A percentile compares a stretch with the other conserved stretches of the same genome.
Evolutionary conservation across 2,888 invertebrate species (phyloP).

Genomic region (Nowickia ferox): DNA sequence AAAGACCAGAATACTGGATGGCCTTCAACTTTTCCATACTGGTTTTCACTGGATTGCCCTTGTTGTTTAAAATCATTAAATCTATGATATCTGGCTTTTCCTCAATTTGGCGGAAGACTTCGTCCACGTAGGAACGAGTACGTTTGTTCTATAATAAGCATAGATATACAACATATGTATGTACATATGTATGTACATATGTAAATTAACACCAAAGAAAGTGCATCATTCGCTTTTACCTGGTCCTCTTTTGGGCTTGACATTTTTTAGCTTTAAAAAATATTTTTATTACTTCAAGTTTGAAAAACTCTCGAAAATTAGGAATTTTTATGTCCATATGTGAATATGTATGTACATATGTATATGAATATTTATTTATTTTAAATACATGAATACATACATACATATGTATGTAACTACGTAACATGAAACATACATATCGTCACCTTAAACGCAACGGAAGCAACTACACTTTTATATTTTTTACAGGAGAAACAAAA

Average conservation of each 20-base stretch:
- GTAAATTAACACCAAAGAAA: no score
- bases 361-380: no score
- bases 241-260: constrained; percentile 29
- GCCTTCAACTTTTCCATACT: constrained; percentile 77
- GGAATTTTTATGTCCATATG: constrained; percentile 4
- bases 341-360: not conserved
- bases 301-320: not conserved
- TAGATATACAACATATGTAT: not conserved
- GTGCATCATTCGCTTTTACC: constrained; percentile 28
- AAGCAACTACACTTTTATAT: no score
- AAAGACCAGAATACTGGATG: constrained; percentile 79
- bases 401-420: no score
- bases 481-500: no score
- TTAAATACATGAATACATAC: no score
- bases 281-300: not conserved
- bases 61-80: constrained; percentile 79
- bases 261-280: constrained; percentile 27
- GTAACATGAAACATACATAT: no score
- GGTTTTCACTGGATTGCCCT: constrained; percentile 80
- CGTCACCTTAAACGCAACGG: no score
- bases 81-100: constrained; percentile 79
- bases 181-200: not conserved
- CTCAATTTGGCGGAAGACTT: constrained; percentile 76
- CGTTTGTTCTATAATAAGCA: constrained; percentile 75
- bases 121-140: constrained; percentile 79